Evolutionary conservation across 2,797 vertebrate species (phyloP).

Genomic region (Picus viridis): DNA sequence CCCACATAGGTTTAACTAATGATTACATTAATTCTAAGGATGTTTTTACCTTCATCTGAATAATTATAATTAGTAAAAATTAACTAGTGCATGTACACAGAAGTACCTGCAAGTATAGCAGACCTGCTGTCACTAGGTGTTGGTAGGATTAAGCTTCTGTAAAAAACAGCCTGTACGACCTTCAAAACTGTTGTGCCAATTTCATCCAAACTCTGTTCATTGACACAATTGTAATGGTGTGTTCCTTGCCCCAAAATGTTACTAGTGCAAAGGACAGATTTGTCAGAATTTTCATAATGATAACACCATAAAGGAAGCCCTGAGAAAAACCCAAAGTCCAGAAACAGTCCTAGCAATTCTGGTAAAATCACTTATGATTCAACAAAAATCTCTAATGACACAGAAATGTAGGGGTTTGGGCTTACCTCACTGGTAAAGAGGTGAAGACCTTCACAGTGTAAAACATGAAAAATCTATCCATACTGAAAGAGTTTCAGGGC

Average conservation of each 20-base stretch:
- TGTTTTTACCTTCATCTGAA: background rate
- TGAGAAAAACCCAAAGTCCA: background rate
- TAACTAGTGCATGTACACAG: rapidly evolving
- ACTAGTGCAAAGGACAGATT: too few species aligned
- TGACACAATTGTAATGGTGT: too few species aligned
- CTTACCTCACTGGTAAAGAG: background rate
- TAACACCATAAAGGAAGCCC: background rate
- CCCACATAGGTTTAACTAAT: background rate
- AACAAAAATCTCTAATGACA: background rate
- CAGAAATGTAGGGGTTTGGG: background rate
- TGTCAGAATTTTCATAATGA: too few species aligned
- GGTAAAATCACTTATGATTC: background rate
- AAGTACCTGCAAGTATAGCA: background rate
- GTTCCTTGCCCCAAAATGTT: too few species aligned
- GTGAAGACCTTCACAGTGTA: background rate
- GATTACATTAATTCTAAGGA: slow-evolving; percentile 4
- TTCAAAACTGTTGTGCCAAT: background rate
- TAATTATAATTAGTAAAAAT: background rate
- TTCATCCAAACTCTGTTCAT: background rate
- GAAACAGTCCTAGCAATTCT: background rate
- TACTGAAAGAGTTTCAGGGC: background rate
- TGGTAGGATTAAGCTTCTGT: background rate
- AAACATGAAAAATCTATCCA: background rate
- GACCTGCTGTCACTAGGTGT: background rate
- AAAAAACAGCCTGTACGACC: background rate